These are phyloP conservation scores for Aphodius sticticus DNA, from an alignment of 2,888 invertebrate genomes.

Conservation along the genomic window DNA sequence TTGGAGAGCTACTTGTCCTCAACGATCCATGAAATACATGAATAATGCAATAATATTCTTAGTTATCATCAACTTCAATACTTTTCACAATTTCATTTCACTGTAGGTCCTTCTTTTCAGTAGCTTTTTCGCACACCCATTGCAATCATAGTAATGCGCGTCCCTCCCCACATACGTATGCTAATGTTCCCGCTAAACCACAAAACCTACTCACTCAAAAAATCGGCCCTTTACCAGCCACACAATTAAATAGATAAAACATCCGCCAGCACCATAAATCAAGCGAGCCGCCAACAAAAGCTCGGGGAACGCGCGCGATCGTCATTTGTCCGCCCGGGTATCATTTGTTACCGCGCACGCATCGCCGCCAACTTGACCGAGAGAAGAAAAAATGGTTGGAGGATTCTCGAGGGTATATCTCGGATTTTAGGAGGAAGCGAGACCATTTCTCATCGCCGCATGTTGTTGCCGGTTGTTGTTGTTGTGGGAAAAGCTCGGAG, in stretches of 20 bases:
- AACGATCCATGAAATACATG: no score
- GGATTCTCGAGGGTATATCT: background rate
- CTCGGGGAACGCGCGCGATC: slow-evolving; percentile 5
- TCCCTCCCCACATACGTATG: background rate
- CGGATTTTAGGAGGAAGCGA: slow-evolving; percentile 18
- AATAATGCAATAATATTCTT: no score
- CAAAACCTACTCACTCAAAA: slow-evolving; percentile 47
- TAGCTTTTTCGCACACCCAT: background rate
- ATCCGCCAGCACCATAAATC: slow-evolving; percentile 46
- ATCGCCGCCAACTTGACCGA: background rate
- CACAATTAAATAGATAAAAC: slow-evolving; percentile 59
- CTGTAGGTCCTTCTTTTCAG: no score
- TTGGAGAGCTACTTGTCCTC: no score
- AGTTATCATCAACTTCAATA: no score
- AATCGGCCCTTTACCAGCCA: slow-evolving; percentile 50
- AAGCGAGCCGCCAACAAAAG: slow-evolving; percentile 15
- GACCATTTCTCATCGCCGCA: background rate
- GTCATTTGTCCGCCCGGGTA: slow-evolving; percentile 9
- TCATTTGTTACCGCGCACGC: background rate
- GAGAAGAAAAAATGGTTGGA: background rate
- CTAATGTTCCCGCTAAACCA: slow-evolving; percentile 11
- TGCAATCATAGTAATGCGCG: background rate
- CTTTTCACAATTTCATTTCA: no score
- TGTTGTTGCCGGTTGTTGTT: slow-evolving; percentile 6
- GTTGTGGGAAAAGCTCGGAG: slow-evolving; percentile 15